phyloP scores from a whole-genome alignment of 2,113 vertebrate genomes.

The Corvus moneduloides region DNA sequence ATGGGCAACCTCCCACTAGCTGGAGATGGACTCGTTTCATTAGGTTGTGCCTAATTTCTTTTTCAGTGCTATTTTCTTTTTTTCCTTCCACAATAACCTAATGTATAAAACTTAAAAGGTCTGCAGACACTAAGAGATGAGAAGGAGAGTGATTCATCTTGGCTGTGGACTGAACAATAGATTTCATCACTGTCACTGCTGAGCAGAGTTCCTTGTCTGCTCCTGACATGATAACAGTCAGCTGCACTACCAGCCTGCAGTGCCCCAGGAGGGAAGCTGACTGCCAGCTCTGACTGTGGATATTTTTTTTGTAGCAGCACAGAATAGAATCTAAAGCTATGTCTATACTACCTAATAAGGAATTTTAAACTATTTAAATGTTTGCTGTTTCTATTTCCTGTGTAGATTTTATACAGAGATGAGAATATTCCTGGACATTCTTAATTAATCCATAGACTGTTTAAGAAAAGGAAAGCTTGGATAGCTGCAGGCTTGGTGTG shows the following conservation, averaged over 20 bases:
- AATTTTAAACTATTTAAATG: not conserved
- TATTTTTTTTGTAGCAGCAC: not conserved
- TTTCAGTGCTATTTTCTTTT: not conserved
- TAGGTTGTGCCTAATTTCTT: not conserved
- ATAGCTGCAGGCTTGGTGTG: not conserved
- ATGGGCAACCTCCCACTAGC: not conserved
- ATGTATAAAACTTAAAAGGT: slow-evolving; percentile 9
- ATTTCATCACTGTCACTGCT: slow-evolving; percentile 31
- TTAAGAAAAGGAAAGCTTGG: not conserved
- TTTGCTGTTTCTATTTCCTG: not conserved
- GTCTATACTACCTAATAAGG: not conserved
- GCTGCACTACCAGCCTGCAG: not conserved
- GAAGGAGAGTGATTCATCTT: slow-evolving; percentile 45
- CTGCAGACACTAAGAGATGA: not conserved
- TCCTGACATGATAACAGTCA: slow-evolving; percentile 2
- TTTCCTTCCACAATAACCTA: not conserved
- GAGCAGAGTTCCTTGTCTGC: slow-evolving; percentile 29
- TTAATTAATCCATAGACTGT: not conserved
- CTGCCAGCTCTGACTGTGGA: not conserved
- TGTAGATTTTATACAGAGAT: not conserved
- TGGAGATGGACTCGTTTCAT: not conserved
- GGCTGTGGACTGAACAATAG: slow-evolving; percentile 28
- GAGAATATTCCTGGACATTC: not conserved
- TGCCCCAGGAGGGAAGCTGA: not conserved
- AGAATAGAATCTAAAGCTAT: not conserved